These are phyloP conservation scores for Sciurus carolinensis DNA, from an alignment of 2,797 vertebrate genomes.

Conservation along the genomic window DNA sequence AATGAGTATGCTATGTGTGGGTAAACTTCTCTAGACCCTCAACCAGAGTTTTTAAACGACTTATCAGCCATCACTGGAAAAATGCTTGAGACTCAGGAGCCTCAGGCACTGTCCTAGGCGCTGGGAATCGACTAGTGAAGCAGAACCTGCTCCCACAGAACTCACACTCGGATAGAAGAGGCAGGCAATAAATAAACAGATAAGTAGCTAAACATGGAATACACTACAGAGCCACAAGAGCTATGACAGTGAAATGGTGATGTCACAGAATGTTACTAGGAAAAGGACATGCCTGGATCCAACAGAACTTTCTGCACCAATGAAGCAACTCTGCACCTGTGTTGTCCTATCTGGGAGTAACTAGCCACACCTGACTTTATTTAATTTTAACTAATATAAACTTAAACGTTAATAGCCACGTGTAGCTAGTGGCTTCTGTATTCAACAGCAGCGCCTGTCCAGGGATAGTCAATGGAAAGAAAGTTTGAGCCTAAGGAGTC, in stretches of 20 bases:
- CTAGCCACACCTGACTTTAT: neutral
- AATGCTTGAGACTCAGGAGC: neutral
- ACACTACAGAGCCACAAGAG: neutral
- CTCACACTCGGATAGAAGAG: neutral
- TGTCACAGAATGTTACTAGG: neutral
- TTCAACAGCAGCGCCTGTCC: neutral
- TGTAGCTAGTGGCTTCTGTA: neutral
- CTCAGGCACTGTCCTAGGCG: neutral
- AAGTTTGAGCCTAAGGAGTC: neutral
- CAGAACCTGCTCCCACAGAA: neutral
- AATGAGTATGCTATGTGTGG: neutral
- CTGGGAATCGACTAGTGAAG: neutral
- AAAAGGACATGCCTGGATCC: neutral
- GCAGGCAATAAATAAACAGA: neutral
- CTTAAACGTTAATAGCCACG: neutral
- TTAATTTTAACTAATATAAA: slow-evolving; percentile 51
- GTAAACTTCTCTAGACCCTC: neutral
- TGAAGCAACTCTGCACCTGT: neutral
- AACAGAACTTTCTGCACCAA: neutral
- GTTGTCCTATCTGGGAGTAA: neutral
- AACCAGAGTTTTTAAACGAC: neutral
- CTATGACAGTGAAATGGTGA: neutral
- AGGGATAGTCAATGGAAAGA: neutral
- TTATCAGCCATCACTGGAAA: neutral
- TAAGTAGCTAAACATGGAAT: neutral